Evolutionary conservation across 2,797 vertebrate species (phyloP), one percentile per base, ranked within the genome.

Genomic region (Simalia tracyae): DNA sequence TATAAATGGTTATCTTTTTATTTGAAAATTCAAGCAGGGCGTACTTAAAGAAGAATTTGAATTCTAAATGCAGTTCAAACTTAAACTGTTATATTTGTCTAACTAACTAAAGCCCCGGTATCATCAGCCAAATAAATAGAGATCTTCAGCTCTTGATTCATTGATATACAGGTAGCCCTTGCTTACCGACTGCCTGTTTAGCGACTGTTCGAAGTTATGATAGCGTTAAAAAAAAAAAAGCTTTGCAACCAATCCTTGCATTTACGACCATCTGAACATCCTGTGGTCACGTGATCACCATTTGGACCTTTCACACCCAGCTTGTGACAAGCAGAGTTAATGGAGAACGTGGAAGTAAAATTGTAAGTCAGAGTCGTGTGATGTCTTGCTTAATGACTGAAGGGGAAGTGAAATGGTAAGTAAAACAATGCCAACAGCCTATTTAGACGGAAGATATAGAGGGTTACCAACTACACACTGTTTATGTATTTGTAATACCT

Each of bases 11-110:
- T 89, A 91, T 61, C 84, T 93, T 91, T 90, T 89, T 54, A 93
- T 24, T 57, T 9, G 76, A 89, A 92, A 89, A 0, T 0, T 10
- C 36, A 72, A 46, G 0, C 0, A 81, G 36, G 31, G 87, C 6
- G 17, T n/a, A 36, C 14, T 10, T n/a, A 81, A 68, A 91, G 88
- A 1, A 8, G 24, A 50, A 9, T 92, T 91, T 57, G 4, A 50
- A 85, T 72, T 46, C 2, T 87, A 93, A 93, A 57, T 0, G 1
- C 26, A 50, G 26, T 64, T 46, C 76, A 81, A 24, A 81, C 19
- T 46, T 81, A 46, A 81, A 81, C 72, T 46, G 9, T 81, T 81
- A 46, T 24, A 46, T 81, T 81, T 81, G 1, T 22, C 46, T 81
- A 81, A 81, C 36, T 46, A 46, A 81, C 46, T 81, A 46, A 81